phyloP scores from a whole-genome alignment of 2,797 vertebrate genomes.

The Scarus forsteni region DNA sequence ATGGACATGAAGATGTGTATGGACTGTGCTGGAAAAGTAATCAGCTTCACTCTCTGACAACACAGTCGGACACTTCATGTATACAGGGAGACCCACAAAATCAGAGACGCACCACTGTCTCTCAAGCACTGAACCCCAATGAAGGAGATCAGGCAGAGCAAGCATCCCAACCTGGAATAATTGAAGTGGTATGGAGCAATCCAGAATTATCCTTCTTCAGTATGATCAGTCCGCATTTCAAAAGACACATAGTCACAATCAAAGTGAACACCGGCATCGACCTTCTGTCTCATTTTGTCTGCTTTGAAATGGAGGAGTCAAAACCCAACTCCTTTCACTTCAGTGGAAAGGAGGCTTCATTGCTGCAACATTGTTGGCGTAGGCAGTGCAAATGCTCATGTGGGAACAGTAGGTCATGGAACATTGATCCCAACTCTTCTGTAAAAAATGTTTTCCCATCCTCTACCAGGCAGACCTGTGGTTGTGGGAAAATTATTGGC shows the following conservation, averaged over 20 bases:
- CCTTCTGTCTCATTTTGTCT: conserved; percentile 45
- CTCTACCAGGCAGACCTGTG: conserved; percentile 9
- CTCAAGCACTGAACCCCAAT: neutral
- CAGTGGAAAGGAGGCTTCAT: neutral
- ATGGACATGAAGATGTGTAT: conserved; percentile 21
- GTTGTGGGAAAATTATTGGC: neutral
- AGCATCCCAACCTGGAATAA: neutral
- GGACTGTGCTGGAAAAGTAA: conserved; percentile 43
- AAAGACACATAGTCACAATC: conserved; percentile 40
- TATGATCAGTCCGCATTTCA: conserved; percentile 20
- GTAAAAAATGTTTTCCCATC: fast-evolving
- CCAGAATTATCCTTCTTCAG: conserved; percentile 46
- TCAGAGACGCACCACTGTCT: neutral
- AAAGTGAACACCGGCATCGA: fast-evolving
- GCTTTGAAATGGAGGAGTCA: neutral
- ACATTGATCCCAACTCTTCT: fast-evolving
- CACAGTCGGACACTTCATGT: neutral
- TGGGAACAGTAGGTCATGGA: fast-evolving
- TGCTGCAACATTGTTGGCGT: neutral
- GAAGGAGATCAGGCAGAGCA: neutral
- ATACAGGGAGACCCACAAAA: fast-evolving
- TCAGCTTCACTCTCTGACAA: conserved; percentile 31
- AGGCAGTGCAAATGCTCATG: conserved; percentile 1
- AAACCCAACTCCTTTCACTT: fast-evolving
- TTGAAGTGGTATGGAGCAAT: conserved; percentile 61